Percentiles rank a stretch among this genome's conserved stretches.
Conservation (phyloP, 64 coral and sea anemone species). For the Montipora foliosa region DNA sequence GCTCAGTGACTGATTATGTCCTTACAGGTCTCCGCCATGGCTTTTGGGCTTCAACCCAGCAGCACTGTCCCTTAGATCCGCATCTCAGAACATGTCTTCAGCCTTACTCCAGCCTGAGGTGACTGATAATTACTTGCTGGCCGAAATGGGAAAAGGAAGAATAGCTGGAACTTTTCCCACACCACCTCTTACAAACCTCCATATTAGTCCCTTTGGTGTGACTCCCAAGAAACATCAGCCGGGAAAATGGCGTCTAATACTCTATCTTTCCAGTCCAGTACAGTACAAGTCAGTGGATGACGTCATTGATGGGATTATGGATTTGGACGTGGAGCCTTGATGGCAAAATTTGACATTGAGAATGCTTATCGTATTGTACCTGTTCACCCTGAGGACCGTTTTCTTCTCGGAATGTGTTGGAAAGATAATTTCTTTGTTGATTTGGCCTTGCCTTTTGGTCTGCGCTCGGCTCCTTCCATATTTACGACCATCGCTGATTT, state of each 20-base stretch:
- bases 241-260: slow-evolving; percentile 44
- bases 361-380: slow-evolving; percentile 15
- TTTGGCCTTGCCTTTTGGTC: slow-evolving; percentile 52
- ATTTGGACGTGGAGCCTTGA: slow-evolving; percentile 8
- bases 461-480: slow-evolving; percentile 11
- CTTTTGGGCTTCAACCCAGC: too few relatives aligned
- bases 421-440: slow-evolving; percentile 30
- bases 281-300: slow-evolving; percentile 29
- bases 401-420: slow-evolving; percentile 48
- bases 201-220: background rate
- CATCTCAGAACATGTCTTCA: too few relatives aligned
- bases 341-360: slow-evolving; percentile 30
- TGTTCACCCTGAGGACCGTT: slow-evolving; percentile 36
- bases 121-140: too few relatives aligned
- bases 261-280: slow-evolving; percentile 36
- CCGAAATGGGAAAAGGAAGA: too few relatives aligned
- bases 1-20: background rate
- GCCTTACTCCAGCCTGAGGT: too few relatives aligned
- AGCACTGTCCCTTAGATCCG: too few relatives aligned
- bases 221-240: background rate
- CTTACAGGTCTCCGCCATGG: too few relatives aligned
- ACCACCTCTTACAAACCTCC: background rate
- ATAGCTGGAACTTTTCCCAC: too few relatives aligned
- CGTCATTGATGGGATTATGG: background rate
- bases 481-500: slow-evolving; percentile 52